Percentiles rank a stretch among this genome's conserved stretches.
These are phyloP conservation scores for Cylindroiulus punctatus DNA, from an alignment of 2,888 invertebrate genomes.

Conservation along the genomic window DNA sequence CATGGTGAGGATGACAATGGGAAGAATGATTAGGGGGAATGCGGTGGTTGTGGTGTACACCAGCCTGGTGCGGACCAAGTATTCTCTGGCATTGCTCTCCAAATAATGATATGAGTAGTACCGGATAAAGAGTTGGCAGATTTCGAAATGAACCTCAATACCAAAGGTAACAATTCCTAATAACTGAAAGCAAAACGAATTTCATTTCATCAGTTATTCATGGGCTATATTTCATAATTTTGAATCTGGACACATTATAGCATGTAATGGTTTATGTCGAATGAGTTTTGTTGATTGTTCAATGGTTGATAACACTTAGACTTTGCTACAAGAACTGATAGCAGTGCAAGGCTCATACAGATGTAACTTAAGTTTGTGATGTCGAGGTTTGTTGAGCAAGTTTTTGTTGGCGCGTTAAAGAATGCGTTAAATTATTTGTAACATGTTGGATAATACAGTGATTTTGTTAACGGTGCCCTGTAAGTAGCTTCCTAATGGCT, in stretches of 20 bases:
- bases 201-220: not conserved
- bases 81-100: conserved; percentile 54
- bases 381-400: too few species aligned
- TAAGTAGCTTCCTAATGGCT: too few species aligned
- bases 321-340: too few species aligned
- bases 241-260: too few species aligned
- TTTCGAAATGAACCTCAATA: conserved; percentile 52
- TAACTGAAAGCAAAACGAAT: conserved; percentile 47
- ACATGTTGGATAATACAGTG: too few species aligned
- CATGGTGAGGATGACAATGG: conserved; percentile 50
- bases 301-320: too few species aligned
- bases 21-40: conserved; percentile 54
- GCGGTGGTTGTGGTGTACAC: conserved; percentile 53
- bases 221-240: too few species aligned
- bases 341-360: too few species aligned
- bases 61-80: conserved; percentile 54
- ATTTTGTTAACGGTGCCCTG: too few species aligned
- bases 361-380: too few species aligned
- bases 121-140: conserved; percentile 53
- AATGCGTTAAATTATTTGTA: too few species aligned
- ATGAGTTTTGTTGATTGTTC: not conserved
- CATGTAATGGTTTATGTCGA: not conserved
- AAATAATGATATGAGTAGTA: conserved; percentile 55
- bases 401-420: too few species aligned
- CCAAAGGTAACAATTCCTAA: conserved; percentile 49